Percentiles rank a stretch among this genome's conserved stretches.
Evolutionary conservation across 2,113 vertebrate species (phyloP).

Genomic region (Nymphicus hollandicus): DNA sequence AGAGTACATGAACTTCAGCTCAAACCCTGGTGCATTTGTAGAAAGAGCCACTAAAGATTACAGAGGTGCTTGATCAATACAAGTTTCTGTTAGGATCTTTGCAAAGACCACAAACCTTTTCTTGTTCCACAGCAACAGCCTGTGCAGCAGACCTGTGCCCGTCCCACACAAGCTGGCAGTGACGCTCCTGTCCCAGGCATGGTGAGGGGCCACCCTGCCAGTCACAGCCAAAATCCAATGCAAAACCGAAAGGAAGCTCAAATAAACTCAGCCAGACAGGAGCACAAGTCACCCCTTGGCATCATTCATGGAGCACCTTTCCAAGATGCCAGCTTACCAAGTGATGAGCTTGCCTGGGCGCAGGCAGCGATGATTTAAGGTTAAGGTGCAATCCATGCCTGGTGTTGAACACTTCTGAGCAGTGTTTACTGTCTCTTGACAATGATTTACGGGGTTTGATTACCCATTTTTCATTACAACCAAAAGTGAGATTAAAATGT

Average conservation of each 20-base stretch:
- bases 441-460: slow-evolving; percentile 65
- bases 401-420: not conserved
- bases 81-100: accelerated
- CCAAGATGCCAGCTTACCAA: not conserved
- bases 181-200: no score
- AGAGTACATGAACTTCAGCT: not conserved
- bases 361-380: not conserved
- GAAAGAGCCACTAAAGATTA: not conserved
- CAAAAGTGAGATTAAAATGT: slow-evolving; percentile 70
- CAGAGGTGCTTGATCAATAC: not conserved
- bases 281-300: not conserved
- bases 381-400: not conserved
- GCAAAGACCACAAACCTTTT: not conserved
- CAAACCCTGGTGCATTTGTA: not conserved
- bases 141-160: not conserved
- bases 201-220: not conserved
- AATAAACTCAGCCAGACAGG: accelerated
- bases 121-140: not conserved
- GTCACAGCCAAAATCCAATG: not conserved
- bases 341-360: not conserved
- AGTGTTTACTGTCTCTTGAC: slow-evolving; percentile 49
- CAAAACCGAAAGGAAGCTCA: not conserved
- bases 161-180: accelerated
- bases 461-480: slow-evolving; percentile 58
- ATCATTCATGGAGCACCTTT: not conserved